Conservation (phyloP, 2,113 vertebrate genomes). For the Ceyx cyanopectus region DNA sequence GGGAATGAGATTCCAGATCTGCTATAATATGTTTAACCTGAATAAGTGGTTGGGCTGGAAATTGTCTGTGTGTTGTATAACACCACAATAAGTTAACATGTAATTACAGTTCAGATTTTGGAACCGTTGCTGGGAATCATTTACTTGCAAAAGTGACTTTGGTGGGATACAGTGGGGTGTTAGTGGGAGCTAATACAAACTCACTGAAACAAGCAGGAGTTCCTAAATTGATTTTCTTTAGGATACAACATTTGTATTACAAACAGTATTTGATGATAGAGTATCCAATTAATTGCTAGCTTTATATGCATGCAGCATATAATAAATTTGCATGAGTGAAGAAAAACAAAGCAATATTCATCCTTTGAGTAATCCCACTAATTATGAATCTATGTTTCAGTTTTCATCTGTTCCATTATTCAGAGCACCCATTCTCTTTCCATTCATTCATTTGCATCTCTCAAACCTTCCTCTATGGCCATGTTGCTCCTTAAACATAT, state of each 20-base stretch:
- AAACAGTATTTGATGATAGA: not conserved
- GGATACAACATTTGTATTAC: not conserved
- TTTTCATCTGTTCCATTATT: not conserved
- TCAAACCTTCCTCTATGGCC: not conserved
- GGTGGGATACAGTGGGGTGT: not conserved
- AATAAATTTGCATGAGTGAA: not conserved
- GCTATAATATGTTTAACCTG: not conserved
- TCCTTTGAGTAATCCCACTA: not conserved
- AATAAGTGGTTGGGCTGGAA: not conserved
- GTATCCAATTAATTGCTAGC: not conserved
- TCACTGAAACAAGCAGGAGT: not conserved
- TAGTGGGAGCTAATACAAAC: not conserved
- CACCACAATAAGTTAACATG: not conserved
- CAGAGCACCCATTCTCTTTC: not conserved
- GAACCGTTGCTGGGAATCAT: not conserved
- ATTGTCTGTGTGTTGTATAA: not conserved
- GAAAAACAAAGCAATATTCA: not conserved
- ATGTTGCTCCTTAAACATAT: not conserved
- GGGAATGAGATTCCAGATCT: not conserved
- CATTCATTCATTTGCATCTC: not conserved
- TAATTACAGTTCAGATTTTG: constrained; percentile 12
- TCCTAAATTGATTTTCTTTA: not conserved
- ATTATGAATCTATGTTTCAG: not conserved
- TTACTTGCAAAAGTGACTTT: not conserved
- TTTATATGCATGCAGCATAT: not conserved